Evolutionary conservation across 2,113 vertebrate species (phyloP).

Genomic region (Tor tambroides): DNA sequence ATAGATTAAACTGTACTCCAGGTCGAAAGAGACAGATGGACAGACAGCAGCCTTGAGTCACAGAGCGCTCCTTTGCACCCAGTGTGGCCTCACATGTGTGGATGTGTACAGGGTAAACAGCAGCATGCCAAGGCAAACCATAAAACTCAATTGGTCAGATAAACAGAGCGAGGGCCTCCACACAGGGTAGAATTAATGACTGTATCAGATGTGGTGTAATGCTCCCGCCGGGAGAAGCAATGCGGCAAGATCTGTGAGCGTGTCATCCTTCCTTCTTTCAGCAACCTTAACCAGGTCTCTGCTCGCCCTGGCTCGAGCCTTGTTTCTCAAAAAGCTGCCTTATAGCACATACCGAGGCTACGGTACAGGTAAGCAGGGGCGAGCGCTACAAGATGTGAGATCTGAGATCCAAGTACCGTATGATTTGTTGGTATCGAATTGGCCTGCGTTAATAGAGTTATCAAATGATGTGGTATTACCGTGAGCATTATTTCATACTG

Average conservation of each 20-base stretch:
- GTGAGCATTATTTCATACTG: conserved; percentile 24
- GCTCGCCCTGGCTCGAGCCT: neutral
- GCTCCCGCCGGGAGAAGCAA: conserved; percentile 47
- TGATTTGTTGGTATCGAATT: conserved; percentile 21
- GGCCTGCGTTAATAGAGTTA: neutral
- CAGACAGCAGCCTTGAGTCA: conserved; percentile 23
- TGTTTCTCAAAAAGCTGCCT: neutral
- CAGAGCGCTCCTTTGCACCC: conserved; percentile 43
- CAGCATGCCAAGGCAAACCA: conserved; percentile 60
- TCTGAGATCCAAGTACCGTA: neutral
- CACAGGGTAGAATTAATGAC: conserved; percentile 56
- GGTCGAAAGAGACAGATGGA: conserved; percentile 3
- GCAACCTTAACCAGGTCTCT: conserved; percentile 50
- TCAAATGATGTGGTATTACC: conserved; percentile 34
- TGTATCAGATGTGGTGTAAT: conserved; percentile 64
- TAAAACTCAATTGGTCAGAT: conserved; percentile 64
- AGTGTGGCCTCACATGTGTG: conserved; percentile 56
- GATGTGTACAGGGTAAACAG: conserved; percentile 59
- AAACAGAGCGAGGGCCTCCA: conserved; percentile 56
- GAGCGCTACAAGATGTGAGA: neutral
- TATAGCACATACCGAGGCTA: neutral
- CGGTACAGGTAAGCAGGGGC: neutral
- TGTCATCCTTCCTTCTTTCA: conserved; percentile 57
- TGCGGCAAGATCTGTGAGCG: conserved; percentile 50
- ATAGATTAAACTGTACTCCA: conserved; percentile 17